Conservation (phyloP, 2,113 vertebrate species). For the Platichthys stellatus region DNA sequence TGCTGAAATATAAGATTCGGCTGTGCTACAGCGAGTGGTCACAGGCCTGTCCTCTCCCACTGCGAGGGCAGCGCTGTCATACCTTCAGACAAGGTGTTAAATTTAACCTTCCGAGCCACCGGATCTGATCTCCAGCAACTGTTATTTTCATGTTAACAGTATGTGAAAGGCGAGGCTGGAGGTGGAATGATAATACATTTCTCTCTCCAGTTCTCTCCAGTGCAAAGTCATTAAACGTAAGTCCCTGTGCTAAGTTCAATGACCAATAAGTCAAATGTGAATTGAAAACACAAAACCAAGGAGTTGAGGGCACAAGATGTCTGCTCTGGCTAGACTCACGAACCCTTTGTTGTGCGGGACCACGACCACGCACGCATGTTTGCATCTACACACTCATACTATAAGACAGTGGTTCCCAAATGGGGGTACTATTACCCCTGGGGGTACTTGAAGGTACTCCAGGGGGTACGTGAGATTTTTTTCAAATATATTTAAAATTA, state of each 20-base stretch:
- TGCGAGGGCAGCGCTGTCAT: constrained; percentile 16
- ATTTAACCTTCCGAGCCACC: constrained; percentile 43
- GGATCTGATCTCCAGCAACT: constrained; percentile 39
- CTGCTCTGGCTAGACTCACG: neutral
- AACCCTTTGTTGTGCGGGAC: neutral
- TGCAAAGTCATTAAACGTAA: too few species aligned
- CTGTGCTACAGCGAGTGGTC: constrained; percentile 31
- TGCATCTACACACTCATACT: neutral
- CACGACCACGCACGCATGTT: too few species aligned
- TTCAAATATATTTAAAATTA: too few species aligned
- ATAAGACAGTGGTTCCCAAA: too few species aligned
- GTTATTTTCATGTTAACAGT: constrained; percentile 44
- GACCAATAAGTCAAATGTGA: constrained; percentile 29
- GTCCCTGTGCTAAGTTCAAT: constrained; percentile 36
- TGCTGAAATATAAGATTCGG: constrained; percentile 32
- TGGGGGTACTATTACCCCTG: too few species aligned
- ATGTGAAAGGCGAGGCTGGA: constrained; percentile 16
- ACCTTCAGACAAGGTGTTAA: constrained; percentile 39
- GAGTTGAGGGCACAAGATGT: constrained; percentile 41
- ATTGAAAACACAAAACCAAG: constrained; percentile 30
- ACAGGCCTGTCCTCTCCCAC: constrained; percentile 24
- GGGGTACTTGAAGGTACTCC: too few species aligned
- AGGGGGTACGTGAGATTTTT: too few species aligned
- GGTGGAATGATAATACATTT: constrained; percentile 7
- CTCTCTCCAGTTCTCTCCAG: neutral